These are phyloP conservation scores for Kryptopterus vitreolus DNA, from an alignment of 2,797 vertebrate species.

Conservation along the genomic window DNA sequence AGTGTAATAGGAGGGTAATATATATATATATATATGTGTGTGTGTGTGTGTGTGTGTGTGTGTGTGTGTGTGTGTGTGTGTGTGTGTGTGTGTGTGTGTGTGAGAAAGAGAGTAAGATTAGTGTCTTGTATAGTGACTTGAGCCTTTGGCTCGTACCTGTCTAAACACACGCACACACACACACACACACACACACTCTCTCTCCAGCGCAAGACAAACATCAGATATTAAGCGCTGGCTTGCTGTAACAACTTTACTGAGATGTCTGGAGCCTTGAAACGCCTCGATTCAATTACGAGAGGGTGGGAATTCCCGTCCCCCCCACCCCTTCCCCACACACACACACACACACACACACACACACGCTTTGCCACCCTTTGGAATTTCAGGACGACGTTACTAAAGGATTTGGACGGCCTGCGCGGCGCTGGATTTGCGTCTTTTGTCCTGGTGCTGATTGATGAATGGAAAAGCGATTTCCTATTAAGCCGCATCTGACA, in stretches of 20 bases:
- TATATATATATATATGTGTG: too few species aligned
- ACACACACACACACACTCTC: too few species aligned
- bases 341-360: too few species aligned
- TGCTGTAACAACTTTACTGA: slow-evolving; percentile 58
- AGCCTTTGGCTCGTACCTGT: too few species aligned
- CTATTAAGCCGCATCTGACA: slow-evolving; percentile 34
- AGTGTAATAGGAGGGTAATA: too few species aligned
- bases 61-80: not conserved
- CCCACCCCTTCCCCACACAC: too few species aligned
- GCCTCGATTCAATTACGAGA: not conserved
- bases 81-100: too few species aligned
- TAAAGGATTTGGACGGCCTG: slow-evolving; percentile 29
- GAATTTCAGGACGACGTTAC: slow-evolving; percentile 25
- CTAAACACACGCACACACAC: too few species aligned
- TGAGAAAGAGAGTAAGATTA: too few species aligned
- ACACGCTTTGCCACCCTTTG: not conserved
- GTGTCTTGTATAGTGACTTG: too few species aligned
- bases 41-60: too few species aligned
- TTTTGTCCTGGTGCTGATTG: slow-evolving; percentile 35
- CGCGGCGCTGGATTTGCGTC: slow-evolving; percentile 43
- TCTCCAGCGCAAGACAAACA: slow-evolving; percentile 62
- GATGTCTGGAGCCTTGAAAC: slow-evolving; percentile 25
- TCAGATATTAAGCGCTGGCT: slow-evolving; percentile 71
- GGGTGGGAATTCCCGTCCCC: slow-evolving; percentile 42
- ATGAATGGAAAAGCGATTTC: slow-evolving; percentile 28